Base-by-base conservation (phyloP, 2,888 invertebrate species). In the Andrena bucephala region DNA sequence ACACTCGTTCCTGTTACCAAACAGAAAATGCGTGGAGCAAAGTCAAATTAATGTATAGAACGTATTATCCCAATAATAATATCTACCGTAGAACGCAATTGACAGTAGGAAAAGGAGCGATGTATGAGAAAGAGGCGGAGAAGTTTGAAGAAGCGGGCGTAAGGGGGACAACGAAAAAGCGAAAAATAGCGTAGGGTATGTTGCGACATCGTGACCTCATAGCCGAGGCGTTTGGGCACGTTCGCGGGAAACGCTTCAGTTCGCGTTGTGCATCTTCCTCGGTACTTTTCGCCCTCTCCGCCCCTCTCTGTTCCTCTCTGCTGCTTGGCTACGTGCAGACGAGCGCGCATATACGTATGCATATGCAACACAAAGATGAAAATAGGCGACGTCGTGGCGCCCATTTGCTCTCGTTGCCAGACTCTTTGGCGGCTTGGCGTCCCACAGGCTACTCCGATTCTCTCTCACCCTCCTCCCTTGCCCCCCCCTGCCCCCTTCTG, bases 381-480 rank as follows among this genome's bases (percentile, higher is more conserved):
- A 76, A 57, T 67, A 62, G 77, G 77, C 91, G 90, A 87, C 90
- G 80, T 76, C 75, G 80, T 75, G 91, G 91, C 91, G 91, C 91
- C 90, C 85, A 84, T 90, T 91, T 88, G 90, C 90, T 92, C 91
- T 90, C 92, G 90, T 91, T 92, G 91, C 92, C 92, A 93, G 92
- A 93, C 93, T 93, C 92, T 92, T 92, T 91, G 92, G 92, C 93
- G 93, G 91, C 92, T 86, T 81, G 92, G 92, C 93, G 92, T 92
- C 92, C 90, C 89, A 91, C 90, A 90, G 92, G 90, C 93, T 93
- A 87, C 89, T 77, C 60, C 67, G 66, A 77, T 81, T 60, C 68
- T 70, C 83, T 75, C 69, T 31, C 36, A 3, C 60, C 27, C 27
- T 33, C 29, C 66, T 67, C 10, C 8, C 16, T 57, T 1, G 42